Evolutionary conservation across 2,113 vertebrate genomes (phyloP), one percentile per base, ranked within the genome.

Genomic region (Equus przewalskii): DNA sequence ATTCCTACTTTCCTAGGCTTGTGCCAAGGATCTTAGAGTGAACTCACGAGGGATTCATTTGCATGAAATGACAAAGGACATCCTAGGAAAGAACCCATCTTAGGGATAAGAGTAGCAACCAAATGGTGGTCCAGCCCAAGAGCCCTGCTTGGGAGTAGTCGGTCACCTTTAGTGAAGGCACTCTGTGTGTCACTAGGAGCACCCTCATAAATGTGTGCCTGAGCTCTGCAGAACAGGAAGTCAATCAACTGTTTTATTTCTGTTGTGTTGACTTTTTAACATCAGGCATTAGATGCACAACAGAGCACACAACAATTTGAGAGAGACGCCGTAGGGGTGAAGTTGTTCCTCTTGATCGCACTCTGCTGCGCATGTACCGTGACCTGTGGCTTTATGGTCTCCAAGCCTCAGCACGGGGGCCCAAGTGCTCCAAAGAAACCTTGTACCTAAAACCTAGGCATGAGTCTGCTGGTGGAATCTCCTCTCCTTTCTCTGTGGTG

Each of bases 1-100:
- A 46, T 46, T 67, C 88, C 33, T 51, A 26, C 15, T 96, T 80
- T 79, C 70, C 36, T 88, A 44, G 26, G 9, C 72, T 89, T 60
- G 3, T 60, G 22, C 67, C 83, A 67, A 76, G 36, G 41, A 73
- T 62, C 58, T 89, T 69, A 41, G 26, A 33, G 70, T 91, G 44
- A 60, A n/a, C 12, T 89, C 49, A 26, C n/a, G 12, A 49, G 30
- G 51, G 14, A 62, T 82, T 36, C 10, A 15, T 65, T 94, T 60
- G 4, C 30, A 76, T 51, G 44, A 64, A 70, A 69, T 26, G 24
- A 64, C 36, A 72, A 78, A 83, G 58, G 76, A 88, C 16, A 56
- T 65, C 14, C 51, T 36, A 49, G 46, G 65, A 58, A 70, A 28
- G 36, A 83, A 18, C 11, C 14, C 13, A 22, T 82, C 54, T 49